Percentiles rank a stretch among this genome's conserved stretches.
Conservation (phyloP, 2,888 invertebrate genomes). For the Hirtodrosophila confusa region DNA sequence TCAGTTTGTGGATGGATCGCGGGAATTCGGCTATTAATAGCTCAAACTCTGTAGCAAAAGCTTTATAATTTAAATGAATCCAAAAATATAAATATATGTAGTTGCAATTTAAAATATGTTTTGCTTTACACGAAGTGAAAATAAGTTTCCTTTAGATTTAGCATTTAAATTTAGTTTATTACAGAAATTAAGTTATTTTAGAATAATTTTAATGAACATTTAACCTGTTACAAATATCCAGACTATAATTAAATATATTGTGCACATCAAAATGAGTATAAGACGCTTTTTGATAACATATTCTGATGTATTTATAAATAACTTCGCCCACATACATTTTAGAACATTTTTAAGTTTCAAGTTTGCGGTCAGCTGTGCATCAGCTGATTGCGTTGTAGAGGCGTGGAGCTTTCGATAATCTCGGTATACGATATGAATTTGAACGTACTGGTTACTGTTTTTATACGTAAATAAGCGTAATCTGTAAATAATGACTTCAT, state of each 20-base stretch:
- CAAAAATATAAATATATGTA: conserved; percentile 5
- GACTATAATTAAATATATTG: too few relatives aligned
- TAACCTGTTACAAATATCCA: too few relatives aligned
- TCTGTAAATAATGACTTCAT: background rate
- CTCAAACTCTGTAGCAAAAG: background rate
- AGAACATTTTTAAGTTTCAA: background rate
- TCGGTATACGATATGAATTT: background rate
- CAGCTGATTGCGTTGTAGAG: conserved; percentile 15
- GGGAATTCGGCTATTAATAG: conserved; percentile 62
- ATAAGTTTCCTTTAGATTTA: too few relatives aligned
- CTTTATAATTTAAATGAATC: conserved; percentile 7
- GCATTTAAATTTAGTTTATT: too few relatives aligned
- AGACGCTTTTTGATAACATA: too few relatives aligned
- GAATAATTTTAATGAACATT: too few relatives aligned
- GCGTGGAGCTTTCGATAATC: background rate
- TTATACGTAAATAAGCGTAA: background rate
- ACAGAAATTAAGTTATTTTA: too few relatives aligned
- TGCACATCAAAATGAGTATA: too few relatives aligned
- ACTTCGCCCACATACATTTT: too few relatives aligned
- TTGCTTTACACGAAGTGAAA: too few relatives aligned
- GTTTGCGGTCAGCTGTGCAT: conserved; percentile 3
- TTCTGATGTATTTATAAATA: too few relatives aligned
- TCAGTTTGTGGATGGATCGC: conserved; percentile 85
- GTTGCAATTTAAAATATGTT: background rate
- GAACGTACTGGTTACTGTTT: too few relatives aligned